phyloP scores from a whole-genome alignment of 2,888 invertebrate genomes.

The Opisthograptis luteolata region DNA sequence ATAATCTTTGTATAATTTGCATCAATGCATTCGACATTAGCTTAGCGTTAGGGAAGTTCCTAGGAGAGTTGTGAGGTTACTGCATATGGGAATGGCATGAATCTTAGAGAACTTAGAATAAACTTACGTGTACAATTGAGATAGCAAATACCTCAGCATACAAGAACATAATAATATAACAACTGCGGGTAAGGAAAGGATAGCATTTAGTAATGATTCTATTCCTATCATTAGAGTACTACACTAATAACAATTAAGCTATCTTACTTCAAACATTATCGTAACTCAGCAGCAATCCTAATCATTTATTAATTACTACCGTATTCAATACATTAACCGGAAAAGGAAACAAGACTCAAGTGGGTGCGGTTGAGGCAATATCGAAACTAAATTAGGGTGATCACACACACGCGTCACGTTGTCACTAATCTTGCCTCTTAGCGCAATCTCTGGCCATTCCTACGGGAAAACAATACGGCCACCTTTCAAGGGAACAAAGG shows the following conservation, averaged over 20 bases:
- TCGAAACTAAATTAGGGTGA: constrained; percentile 64
- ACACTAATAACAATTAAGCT: constrained; percentile 12
- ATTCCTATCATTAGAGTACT: constrained; percentile 10
- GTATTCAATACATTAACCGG: constrained; percentile 34
- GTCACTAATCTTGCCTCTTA: constrained; percentile 79
- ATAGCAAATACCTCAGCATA: background rate
- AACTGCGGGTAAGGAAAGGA: background rate
- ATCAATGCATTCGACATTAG: constrained; percentile 44
- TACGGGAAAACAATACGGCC: constrained; percentile 76
- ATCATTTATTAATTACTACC: constrained; percentile 33
- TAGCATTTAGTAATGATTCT: background rate
- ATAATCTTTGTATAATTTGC: constrained; percentile 72
- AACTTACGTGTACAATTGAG: constrained; percentile 11
- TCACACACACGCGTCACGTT: constrained; percentile 75
- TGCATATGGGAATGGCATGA: constrained; percentile 32
- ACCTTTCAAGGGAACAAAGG: constrained; percentile 76
- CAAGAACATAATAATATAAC: background rate
- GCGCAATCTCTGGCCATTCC: constrained; percentile 75
- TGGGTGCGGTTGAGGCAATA: constrained; percentile 54
- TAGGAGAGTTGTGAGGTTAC: constrained; percentile 30
- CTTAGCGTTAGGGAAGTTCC: constrained; percentile 33
- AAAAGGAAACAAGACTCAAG: constrained; percentile 39
- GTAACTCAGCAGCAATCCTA: constrained; percentile 21
- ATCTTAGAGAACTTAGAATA: constrained; percentile 25
- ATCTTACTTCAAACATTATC: constrained; percentile 14